phyloP scores from a whole-genome alignment of 1,140 invertebrate species.

The Bombyx mori region ASM3026992v2 NC_085119.1:9585501-9586000 shows the following conservation, averaged over 20 bases:
- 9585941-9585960: no score
- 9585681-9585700: slow-evolving; percentile 54
- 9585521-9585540: no score
- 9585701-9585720: slow-evolving; percentile 42
- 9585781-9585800: slow-evolving; percentile 40
- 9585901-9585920: no score
- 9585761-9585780: slow-evolving; percentile 50
- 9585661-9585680: slow-evolving; percentile 42
- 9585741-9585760: slow-evolving; percentile 50
- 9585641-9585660: slow-evolving; percentile 39
- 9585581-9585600: not conserved
- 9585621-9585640: slow-evolving; percentile 19
- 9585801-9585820: slow-evolving; percentile 33
- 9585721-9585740: slow-evolving; percentile 25
- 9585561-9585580: no score
- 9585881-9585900: not conserved
- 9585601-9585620: slow-evolving; percentile 20
- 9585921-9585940: no score
- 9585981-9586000: no score
- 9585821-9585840: slow-evolving; percentile 23
- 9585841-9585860: slow-evolving; percentile 14
- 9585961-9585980: no score
- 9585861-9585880: no score
- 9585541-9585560: no score
- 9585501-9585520: no score